Evolutionary conservation across 2,888 invertebrate species (phyloP), one percentile per base, ranked within the genome.

Genomic region (Baccha elongata): DNA sequence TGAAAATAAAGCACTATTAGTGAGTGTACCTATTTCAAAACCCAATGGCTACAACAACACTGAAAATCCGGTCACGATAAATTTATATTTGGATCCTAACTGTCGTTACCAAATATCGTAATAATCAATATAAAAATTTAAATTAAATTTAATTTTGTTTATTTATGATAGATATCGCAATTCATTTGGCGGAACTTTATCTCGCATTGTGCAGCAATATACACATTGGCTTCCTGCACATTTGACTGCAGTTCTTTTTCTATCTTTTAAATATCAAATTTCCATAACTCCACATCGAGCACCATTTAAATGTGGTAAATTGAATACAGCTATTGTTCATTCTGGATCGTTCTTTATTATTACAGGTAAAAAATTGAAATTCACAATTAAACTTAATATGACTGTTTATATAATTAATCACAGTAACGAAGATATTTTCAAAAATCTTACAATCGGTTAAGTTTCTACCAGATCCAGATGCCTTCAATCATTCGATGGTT

Each of bases 91-190:
- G 85, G 95, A 96, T 88, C 94, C 96, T 4, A 91, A 92, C 42
- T 96, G 96, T 87, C 92, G 92, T n/a, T 96, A 94, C 87, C 92
- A 91, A 64, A 91, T 95, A 42, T 93, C 93, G 94, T 94, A 91
- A 88, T 32, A 7, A 32, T 26, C 3, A 26, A n/a, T n/a, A n/a
- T n/a, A 26, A 26, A 26, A 26, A 26, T 4, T 26, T 26, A 26
- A n/a, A n/a, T 32, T 6, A 26, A 26, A n/a, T n/a, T n/a, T 26
- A 26, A 35, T 40, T 40, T 32, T 37, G n/a, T n/a, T 64, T 73
- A 5, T 17, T 29, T 35, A n/a, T n/a, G n/a, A 6, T 37, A 89
- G 89, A 74, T 90, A 89, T 81, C 86, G 93, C 73, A 89, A 92
- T 62, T 93, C 94, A 0, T 91, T 93, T 89, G 91, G 93, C 74